Base-by-base conservation (phyloP, 2,113 vertebrate genomes). In the Chaenocephalus aceratus region DNA sequence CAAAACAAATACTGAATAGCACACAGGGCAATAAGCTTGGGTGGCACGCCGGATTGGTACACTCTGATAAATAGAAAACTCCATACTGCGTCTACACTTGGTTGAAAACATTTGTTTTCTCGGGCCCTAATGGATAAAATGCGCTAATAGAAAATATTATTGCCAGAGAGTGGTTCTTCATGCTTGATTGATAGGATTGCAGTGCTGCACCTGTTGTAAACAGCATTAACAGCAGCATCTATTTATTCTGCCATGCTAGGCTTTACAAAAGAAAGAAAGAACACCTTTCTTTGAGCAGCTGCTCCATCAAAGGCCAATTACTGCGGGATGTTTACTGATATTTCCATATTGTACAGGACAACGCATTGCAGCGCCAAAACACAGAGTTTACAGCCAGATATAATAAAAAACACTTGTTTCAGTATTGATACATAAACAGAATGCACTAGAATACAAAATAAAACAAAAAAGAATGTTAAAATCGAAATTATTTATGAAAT, bases 1-100 rank as follows among this genome's bases (percentile, higher is more conserved):
- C 77, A 72, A 70, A 80, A 85, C 6, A 78, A 74, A 79, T 75
- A 83, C 88, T 80, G 78, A 84, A 77, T 67, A 89, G 84, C 80
- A 88, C 72, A 88, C 62, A 88, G 69, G 79, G 86, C 74, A 85
- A 80, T 76, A 79, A 65, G 77, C 66, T 84, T 79, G 46, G 77
- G 62, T 82, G 61, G 68, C 77, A 88, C 41, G 4, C 46, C 34
- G 65, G 75, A 80, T 68, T 79, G 72, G 66, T 80, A 86, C 79
- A 79, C 65, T 80, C 67, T 69, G 75, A 87, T 86, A 77, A 65
- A 78, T 89, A 5, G 30, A 88, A 92, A 87, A 83, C 51, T 84
- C 66, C 61, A 77, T 18, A n/a, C n/a, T n/a, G n/a, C n/a, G n/a
- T n/a, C n/a, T n/a, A 53, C 48, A 74, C 71, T 83, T 65, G 62